Evolutionary conservation across 2,797 vertebrate species (phyloP).

Genomic region (Pseudochromis fuscus): DNA sequence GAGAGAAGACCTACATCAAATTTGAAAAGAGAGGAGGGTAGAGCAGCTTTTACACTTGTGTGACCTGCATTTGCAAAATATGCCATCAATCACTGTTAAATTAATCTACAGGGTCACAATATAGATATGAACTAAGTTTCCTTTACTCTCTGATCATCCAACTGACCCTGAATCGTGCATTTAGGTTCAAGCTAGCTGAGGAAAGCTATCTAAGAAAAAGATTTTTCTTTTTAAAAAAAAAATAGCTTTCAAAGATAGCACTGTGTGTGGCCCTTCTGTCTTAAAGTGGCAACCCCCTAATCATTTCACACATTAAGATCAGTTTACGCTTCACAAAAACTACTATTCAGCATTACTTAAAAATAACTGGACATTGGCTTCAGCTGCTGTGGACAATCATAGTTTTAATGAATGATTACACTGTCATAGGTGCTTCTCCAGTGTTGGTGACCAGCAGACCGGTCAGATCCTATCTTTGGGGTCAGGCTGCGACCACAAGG

Average conservation of each 20-base stretch:
- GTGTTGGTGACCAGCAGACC: constrained; percentile 85
- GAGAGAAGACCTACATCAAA: constrained; percentile 88
- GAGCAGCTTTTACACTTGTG: constrained; percentile 27
- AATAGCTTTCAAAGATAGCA: neutral
- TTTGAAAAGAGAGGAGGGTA: constrained; percentile 90
- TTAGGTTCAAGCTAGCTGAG: neutral
- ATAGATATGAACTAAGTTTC: neutral
- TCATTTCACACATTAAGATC: neutral
- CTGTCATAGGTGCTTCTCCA: constrained; percentile 90
- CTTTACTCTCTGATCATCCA: neutral
- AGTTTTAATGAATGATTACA: too few species aligned
- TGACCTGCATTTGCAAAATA: neutral
- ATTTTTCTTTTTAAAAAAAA: too few species aligned
- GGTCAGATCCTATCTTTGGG: constrained; percentile 92
- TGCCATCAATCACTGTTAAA: neutral
- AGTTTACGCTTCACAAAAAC: neutral
- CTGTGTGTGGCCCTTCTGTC: neutral
- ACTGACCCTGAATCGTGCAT: neutral
- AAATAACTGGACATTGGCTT: neutral
- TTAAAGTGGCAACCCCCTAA: neutral
- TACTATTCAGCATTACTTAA: neutral
- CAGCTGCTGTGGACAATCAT: too few species aligned
- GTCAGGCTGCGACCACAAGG: constrained; percentile 87
- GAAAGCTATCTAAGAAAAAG: too few species aligned
- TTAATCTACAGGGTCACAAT: neutral